A percentile compares a stretch with the other conserved stretches of the same genome.
These are phyloP conservation scores for Trichogramma pretiosum DNA, from an alignment of 1,140 invertebrate genomes.

Conservation along the genomic window DNA sequence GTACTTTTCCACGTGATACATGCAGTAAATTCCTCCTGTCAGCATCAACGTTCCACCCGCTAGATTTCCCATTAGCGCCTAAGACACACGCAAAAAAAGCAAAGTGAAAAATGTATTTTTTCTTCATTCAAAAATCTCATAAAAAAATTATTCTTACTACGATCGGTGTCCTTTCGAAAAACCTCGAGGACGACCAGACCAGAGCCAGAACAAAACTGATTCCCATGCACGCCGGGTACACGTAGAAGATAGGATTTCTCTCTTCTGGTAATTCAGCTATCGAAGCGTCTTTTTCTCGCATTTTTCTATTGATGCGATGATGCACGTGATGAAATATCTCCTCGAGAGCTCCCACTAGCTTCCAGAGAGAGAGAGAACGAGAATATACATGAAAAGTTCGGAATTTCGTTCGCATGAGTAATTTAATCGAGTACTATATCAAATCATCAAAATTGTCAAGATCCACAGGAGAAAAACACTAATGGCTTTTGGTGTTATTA, in stretches of 20 bases:
- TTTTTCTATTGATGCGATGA: slow-evolving; percentile 23
- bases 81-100: slow-evolving; percentile 9
- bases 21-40: slow-evolving; percentile 28
- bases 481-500: too few species aligned
- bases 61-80: slow-evolving; percentile 28
- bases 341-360: background rate
- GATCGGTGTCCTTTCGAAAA: slow-evolving; percentile 15
- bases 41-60: slow-evolving; percentile 28
- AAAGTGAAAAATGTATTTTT: too few species aligned
- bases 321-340: slow-evolving; percentile 33
- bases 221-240: slow-evolving; percentile 33
- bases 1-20: slow-evolving; percentile 34
- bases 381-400: too few species aligned
- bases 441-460: too few species aligned
- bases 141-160: slow-evolving; percentile 23
- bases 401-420: too few species aligned
- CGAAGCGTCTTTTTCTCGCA: slow-evolving; percentile 19
- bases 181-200: slow-evolving; percentile 26
- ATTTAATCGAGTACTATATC: too few species aligned
- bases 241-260: slow-evolving; percentile 31
- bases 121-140: too few species aligned
- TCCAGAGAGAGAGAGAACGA: background rate
- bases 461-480: too few species aligned
- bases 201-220: slow-evolving; percentile 25
- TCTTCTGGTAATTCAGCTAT: slow-evolving; percentile 31